These are phyloP conservation scores for Emys orbicularis DNA, from an alignment of 2,797 vertebrate species.

Conservation along the genomic window DNA sequence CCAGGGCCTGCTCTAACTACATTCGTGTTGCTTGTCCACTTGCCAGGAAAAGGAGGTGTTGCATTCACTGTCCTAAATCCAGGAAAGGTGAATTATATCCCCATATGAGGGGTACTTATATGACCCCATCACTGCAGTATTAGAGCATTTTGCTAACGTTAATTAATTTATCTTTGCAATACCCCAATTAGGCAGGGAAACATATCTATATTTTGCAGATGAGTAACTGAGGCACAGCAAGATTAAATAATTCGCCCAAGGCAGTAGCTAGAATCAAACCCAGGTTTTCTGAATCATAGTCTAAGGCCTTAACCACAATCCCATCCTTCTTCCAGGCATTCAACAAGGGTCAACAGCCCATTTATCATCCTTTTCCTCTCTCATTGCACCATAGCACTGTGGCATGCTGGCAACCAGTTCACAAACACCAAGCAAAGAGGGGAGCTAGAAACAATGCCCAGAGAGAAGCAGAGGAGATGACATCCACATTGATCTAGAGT, in stretches of 20 bases:
- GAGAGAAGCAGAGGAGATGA: background rate
- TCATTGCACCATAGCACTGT: background rate
- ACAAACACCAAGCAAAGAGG: background rate
- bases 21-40: background rate
- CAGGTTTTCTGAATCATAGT: background rate
- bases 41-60: background rate
- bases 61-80: background rate
- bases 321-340: background rate
- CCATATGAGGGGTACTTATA: background rate
- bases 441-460: background rate
- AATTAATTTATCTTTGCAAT: background rate
- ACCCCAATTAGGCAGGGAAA: background rate
- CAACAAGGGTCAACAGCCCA: background rate
- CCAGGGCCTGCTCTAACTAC: background rate
- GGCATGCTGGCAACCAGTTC: background rate
- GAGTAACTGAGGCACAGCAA: background rate
- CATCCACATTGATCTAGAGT: background rate
- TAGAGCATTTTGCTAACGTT: background rate
- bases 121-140: background rate
- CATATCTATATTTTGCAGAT: background rate
- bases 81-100: background rate
- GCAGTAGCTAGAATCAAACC: background rate
- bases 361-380: background rate
- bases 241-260: background rate
- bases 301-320: background rate